Evolutionary conservation across 2,888 invertebrate genomes (phyloP).

Genomic region (Microchrysa polita): DNA sequence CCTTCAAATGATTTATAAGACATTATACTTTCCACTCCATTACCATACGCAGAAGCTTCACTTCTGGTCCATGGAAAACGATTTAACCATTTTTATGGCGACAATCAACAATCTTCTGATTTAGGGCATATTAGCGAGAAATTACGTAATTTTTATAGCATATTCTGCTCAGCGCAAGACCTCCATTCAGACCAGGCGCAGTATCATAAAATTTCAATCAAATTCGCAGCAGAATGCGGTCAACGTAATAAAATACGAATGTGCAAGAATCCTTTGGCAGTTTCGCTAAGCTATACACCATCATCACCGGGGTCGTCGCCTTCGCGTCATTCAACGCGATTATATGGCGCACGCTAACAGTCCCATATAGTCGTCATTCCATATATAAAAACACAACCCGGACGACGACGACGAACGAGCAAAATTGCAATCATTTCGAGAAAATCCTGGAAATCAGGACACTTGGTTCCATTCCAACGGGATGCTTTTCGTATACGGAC

Average conservation of each 20-base stretch:
- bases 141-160: slow-evolving; percentile 32
- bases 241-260: slow-evolving; percentile 1
- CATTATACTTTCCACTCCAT: slow-evolving; percentile 47
- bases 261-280: background rate
- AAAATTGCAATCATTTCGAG: slow-evolving; percentile 7
- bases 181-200: background rate
- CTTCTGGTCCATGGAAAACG: slow-evolving; percentile 1
- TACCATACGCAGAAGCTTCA: slow-evolving; percentile 5
- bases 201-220: slow-evolving; percentile 18
- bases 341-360: background rate
- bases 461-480: slow-evolving; percentile 20
- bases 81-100: slow-evolving; percentile 46
- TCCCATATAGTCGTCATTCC: background rate
- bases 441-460: slow-evolving; percentile 39
- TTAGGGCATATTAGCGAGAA: slow-evolving; percentile 31
- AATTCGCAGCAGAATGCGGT: slow-evolving; percentile 17
- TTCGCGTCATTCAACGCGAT: too few species aligned
- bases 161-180: slow-evolving; percentile 10
- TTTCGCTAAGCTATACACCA: background rate
- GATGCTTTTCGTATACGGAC: slow-evolving; percentile 10
- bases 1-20: slow-evolving; percentile 41
- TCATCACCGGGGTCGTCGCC: background rate
- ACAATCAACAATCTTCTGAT: slow-evolving; percentile 44
- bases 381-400: background rate
- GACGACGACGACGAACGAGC: background rate